Evolutionary conservation across 2,888 invertebrate genomes (phyloP).

Genomic region (Xestia ashworthii): DNA sequence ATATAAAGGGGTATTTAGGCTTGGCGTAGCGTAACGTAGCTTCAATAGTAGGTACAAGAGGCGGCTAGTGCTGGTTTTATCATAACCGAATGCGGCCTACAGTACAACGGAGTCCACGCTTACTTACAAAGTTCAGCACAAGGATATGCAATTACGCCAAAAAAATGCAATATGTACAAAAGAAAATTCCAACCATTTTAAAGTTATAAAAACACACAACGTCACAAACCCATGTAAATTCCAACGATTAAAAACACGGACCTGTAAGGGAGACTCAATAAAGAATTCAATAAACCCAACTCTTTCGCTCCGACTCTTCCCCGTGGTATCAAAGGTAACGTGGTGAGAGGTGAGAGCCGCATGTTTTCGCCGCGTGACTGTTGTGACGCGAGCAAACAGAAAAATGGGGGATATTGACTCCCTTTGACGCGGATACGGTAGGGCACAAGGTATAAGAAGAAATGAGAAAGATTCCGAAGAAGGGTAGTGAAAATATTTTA

Average conservation of each 20-base stretch:
- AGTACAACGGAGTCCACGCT: background rate
- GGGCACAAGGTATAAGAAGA: constrained; percentile 4
- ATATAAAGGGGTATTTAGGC: background rate
- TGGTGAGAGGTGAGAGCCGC: constrained; percentile 51
- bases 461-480: background rate
- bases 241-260: constrained; percentile 19
- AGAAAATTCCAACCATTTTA: background rate
- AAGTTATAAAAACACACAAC: background rate
- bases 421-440: constrained; percentile 31
- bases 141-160: background rate
- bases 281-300: constrained; percentile 39
- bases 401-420: constrained; percentile 59
- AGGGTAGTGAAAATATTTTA: background rate
- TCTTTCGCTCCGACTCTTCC: background rate
- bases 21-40: background rate
- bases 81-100: background rate
- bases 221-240: constrained; percentile 8
- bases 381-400: constrained; percentile 40
- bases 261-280: constrained; percentile 7
- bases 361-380: constrained; percentile 24
- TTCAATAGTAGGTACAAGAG: background rate
- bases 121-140: background rate
- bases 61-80: background rate
- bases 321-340: constrained; percentile 33
- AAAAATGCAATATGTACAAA: background rate